Conservation (phyloP, 2,113 vertebrate species). For the Myrmophylax atrothorax region DNA sequence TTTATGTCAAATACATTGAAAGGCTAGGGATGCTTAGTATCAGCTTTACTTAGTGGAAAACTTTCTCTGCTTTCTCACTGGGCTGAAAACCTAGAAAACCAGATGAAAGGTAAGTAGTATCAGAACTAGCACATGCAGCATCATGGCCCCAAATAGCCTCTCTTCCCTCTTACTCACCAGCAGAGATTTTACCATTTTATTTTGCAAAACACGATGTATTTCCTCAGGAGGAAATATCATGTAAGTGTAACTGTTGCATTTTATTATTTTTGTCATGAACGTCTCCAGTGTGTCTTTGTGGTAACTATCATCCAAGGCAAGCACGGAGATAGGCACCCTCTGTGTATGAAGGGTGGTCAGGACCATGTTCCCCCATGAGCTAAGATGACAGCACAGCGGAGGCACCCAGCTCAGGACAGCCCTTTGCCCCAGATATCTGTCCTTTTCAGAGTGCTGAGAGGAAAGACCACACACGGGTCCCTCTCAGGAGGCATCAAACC, state of each 20-base stretch:
- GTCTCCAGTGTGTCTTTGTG: background rate
- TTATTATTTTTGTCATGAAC: background rate
- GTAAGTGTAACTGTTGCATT: background rate
- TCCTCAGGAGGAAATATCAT: background rate
- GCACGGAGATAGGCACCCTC: no score
- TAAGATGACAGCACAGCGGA: background rate
- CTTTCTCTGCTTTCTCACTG: background rate
- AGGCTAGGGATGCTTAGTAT: background rate
- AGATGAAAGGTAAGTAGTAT: background rate
- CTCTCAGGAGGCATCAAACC: background rate
- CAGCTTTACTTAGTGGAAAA: background rate
- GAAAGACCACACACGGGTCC: background rate
- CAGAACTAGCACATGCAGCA: background rate
- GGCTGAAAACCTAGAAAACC: background rate
- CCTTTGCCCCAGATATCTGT: accelerated
- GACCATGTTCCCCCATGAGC: accelerated
- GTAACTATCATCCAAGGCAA: background rate
- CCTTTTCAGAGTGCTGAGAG: background rate
- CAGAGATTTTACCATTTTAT: background rate
- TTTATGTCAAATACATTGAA: background rate
- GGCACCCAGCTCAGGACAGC: background rate
- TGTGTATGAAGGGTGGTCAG: background rate
- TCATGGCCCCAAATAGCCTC: background rate
- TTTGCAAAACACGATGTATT: background rate
- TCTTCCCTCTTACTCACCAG: background rate